Base-by-base conservation (phyloP, 1,140 invertebrate genomes). In the Bombus consobrinus region DNA sequence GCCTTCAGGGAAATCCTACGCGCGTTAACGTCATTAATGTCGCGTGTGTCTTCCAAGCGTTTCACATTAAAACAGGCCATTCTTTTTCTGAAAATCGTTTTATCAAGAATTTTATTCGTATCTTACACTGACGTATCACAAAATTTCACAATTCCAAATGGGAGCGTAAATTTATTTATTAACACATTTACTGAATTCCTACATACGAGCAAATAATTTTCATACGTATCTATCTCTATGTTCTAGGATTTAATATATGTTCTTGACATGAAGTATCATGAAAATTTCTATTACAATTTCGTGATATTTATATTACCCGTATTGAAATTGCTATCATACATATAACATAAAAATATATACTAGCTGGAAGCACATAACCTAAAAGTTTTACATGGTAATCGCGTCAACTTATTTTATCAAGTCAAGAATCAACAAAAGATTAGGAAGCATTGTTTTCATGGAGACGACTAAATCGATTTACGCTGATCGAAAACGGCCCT, bases 1-100 rank as follows among this genome's bases (percentile, higher is more conserved):
- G 59, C 39, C 73, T 77, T 84, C 64, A 47, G 73, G 81, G 89
- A 87, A 90, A 87, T 84, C 68, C 62, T 66, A 43, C n/a, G 28
- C 64, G 62, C 62, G 62, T 77, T 84, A 69, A 53, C 81, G 85
- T 90, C 89, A 87, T 87, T 68, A 64, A 73, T 41, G 71, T 69
- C 47, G 47, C 8, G 47, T 5, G 18, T 22, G 47, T 53, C 47
- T 53, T 53, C 43, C 15, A 41, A 62, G 15, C 57, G 41, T 32
- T 81, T 34, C 10, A 66, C 18, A 37, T 34, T 18, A 39, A 68
- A 57, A 47, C 68, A 12, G 32, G 39, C 28, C 25, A 34, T 28
- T 69, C 6, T n/a, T 57, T 53, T 37, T 12, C 76, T 8, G 12
- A 32, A 53, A 53, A 32, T 37, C 13, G 22, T 47, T 71, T 57